Base-by-base conservation (phyloP, 2,888 invertebrate species). In the Callyntrura guangdongensis region DNA sequence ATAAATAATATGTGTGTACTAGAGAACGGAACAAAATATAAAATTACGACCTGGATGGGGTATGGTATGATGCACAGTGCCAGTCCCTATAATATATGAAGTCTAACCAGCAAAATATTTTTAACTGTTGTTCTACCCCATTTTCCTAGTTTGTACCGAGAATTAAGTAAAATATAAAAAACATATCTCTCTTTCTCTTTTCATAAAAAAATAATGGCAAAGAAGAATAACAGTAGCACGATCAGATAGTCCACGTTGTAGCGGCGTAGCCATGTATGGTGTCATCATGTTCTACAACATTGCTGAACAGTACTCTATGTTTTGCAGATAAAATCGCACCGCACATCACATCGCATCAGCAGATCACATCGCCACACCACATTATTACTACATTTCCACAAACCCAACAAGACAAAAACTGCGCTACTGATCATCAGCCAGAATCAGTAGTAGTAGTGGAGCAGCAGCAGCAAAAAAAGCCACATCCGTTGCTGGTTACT, bases 401-500 rank as follows among this genome's bases (percentile, higher is more conserved):
- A 25, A 20, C 17, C n/a, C 77, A 77, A 77, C 59, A 79, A 81
- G 36, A 20, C 59, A 81, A 81, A 81, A 61, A 81, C 25, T 53
- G 53, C 36, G 36, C 77, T 61, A 59, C 81, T 81, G 81, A 81
- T 61, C 61, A 81, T 81, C 36, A 59, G 27, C 36, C n/a, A 74
- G 74, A 20, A 74, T 20, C 17, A 77, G 11, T 53, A 53, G 2
- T 14, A 59, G 59, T n/a, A 59, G 6, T 36, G 6, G 36, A 36
- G 36, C 59, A 53, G 53, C 59, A 53, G 1, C 59, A 14, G 36
- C 49, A 47, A 81, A 61, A n/a, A 61, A 81, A 81, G 20, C 81
- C 81, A 81, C 81, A 81, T 81, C 81, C 81, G 81, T 81, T 81
- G 81, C 47, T 81, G 61, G 53, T 79, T 79, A 36, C 36, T 36